These are phyloP conservation scores for Carcina quercana DNA, from an alignment of 2,888 invertebrate species.

Conservation along the genomic window DNA sequence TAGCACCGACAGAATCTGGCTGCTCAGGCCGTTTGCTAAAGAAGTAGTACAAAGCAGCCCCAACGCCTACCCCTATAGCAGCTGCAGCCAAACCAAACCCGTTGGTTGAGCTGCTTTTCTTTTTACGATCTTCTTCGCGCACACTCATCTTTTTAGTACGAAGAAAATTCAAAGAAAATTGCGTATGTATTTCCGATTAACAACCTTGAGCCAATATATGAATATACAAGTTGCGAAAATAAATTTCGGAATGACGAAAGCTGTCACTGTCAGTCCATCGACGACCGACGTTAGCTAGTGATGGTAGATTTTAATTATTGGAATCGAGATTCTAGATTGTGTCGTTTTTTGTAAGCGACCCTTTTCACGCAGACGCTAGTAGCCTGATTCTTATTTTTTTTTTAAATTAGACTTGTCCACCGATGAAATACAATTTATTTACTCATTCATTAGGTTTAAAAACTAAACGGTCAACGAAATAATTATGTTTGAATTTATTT, in stretches of 20 bases:
- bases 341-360: too few species aligned
- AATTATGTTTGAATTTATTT: too few species aligned
- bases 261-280: too few species aligned
- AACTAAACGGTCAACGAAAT: too few species aligned
- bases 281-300: background rate
- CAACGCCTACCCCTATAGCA: slow-evolving; percentile 59
- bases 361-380: too few species aligned
- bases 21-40: slow-evolving; percentile 48
- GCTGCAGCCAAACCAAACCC: slow-evolving; percentile 57
- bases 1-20: slow-evolving; percentile 41
- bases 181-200: slow-evolving; percentile 2
- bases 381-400: too few species aligned
- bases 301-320: background rate
- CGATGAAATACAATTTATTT: too few species aligned
- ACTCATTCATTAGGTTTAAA: too few species aligned
- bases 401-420: too few species aligned
- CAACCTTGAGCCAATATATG: too few species aligned
- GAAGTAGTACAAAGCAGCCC: slow-evolving; percentile 61
- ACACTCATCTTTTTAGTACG: slow-evolving; percentile 37
- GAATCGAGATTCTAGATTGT: background rate
- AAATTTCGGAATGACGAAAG: too few species aligned
- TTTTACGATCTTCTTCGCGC: slow-evolving; percentile 47
- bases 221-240: too few species aligned
- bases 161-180: background rate
- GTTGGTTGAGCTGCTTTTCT: slow-evolving; percentile 45